Conservation (phyloP, 1,140 invertebrate species). For the Tenebrio molitor region DNA sequence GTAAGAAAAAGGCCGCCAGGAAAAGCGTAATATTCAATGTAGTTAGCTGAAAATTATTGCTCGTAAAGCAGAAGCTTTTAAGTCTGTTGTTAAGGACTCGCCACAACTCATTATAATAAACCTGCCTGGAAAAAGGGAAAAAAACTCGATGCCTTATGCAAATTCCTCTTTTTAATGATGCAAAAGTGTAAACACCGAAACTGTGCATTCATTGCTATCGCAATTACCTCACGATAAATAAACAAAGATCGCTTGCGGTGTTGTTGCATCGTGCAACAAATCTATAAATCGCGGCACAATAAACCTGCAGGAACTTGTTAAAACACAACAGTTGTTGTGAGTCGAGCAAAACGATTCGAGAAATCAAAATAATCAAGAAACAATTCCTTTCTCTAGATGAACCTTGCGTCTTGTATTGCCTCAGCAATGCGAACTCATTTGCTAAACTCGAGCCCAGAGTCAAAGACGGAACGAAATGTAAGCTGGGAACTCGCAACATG, state of each 20-base stretch:
- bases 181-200: background rate
- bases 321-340: no score
- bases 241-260: conserved; percentile 3
- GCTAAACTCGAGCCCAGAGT: conserved; percentile 64
- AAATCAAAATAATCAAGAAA: background rate
- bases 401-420: conserved; percentile 72
- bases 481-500: conserved; percentile 71
- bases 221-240: background rate
- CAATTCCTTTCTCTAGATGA: conserved; percentile 62
- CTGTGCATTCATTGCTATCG: conserved; percentile 4
- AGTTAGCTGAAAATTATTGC: conserved; percentile 5
- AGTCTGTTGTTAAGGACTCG: background rate
- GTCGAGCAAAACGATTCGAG: no score
- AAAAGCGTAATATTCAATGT: conserved; percentile 8
- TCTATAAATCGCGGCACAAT: conserved; percentile 11
- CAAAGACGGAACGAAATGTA: conserved; percentile 74
- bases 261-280: background rate
- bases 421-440: conserved; percentile 68
- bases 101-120: conserved; percentile 27
- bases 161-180: conserved; percentile 33
- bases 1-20: background rate
- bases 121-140: background rate
- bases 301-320: no score
- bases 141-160: background rate
- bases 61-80: conserved; percentile 1